These are phyloP conservation scores for Scomber colias DNA, from an alignment of 2,113 vertebrate genomes.

Conservation along the genomic window DNA sequence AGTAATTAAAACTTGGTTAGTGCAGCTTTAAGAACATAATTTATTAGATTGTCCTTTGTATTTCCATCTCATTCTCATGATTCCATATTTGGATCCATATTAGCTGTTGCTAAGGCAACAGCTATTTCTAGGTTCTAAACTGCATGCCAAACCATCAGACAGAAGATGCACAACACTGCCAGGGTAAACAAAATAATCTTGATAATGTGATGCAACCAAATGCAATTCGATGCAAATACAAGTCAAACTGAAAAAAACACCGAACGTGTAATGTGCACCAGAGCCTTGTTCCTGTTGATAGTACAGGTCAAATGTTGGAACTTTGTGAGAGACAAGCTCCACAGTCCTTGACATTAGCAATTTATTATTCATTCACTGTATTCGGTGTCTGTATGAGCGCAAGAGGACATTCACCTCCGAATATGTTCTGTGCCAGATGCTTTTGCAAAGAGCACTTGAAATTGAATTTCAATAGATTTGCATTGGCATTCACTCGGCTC, in stretches of 20 bases:
- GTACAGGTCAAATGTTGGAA: constrained; percentile 58
- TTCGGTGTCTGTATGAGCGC: constrained; percentile 50
- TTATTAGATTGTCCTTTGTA: constrained; percentile 61
- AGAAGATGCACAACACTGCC: constrained; percentile 65
- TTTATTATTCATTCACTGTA: constrained; percentile 73
- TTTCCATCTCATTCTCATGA: constrained; percentile 54
- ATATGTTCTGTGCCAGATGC: constrained; percentile 70
- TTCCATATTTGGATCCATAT: constrained; percentile 71
- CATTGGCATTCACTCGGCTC: constrained; percentile 72
- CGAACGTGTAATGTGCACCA: not conserved
- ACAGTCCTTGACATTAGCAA: constrained; percentile 66
- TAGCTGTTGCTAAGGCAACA: constrained; percentile 74
- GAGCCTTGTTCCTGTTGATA: constrained; percentile 36
- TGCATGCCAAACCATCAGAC: constrained; percentile 66
- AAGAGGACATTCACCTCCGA: constrained; percentile 63
- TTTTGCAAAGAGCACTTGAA: constrained; percentile 68
- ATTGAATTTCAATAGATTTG: constrained; percentile 78
- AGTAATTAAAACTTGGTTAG: constrained; percentile 45
- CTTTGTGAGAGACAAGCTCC: constrained; percentile 41
- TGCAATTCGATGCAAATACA: constrained; percentile 69
- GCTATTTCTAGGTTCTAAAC: constrained; percentile 71
- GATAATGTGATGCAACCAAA: constrained; percentile 78
- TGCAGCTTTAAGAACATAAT: constrained; percentile 43
- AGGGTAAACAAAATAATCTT: constrained; percentile 75
- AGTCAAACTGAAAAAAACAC: constrained; percentile 37